Evolutionary conservation across 2,113 vertebrate species (phyloP), one percentile per base, ranked within the genome.

Genomic region (Thamnophis sirtalis): DNA sequence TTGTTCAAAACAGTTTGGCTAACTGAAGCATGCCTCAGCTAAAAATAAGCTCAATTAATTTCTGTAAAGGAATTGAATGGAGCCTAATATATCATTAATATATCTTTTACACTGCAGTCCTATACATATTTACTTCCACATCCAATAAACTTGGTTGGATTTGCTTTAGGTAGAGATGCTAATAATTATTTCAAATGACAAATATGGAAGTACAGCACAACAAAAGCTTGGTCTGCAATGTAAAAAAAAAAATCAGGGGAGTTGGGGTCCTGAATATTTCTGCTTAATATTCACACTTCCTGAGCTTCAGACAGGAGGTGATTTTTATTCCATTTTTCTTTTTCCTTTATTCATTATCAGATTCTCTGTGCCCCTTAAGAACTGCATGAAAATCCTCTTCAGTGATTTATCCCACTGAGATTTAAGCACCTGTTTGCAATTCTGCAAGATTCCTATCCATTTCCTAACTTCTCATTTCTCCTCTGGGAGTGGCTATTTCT

Each of bases 11-110:
- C 26, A 89, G 84, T 58, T 17, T 38, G n/a, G 6, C 28, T 55
- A 38, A 28, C 0, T 0, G 38, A 89, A 0, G 0, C 1, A 0
- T 38, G 50, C 73, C 26, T 38, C 9, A 13, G 87, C 24, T 53
- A 0, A 0, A 0, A 0, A 49, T n/a, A 63, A 87, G 87, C 53
- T 55, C 84, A 73, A 54, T 84, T 15, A 60, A 80, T 24, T 60
- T n/a, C 9, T 56, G 88, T 68, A 87, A 43, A 55, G 43, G 8
- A 87, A 86, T 13, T 48, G 22, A 51, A 28, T 86, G 26, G 60
- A 92, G 49, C 3, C 15, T 43, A 43, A 88, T 49, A 73, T 9
- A 13, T 90, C 49, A 43, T 84, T 55, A 43, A 15, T 11, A 21
- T 56, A 55, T 9, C 17, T 68, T 68, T 58, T 43, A 88, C 5